A percentile compares a stretch with the other conserved stretches of the same genome.
Conservation (phyloP, 2,113 vertebrate genomes). For the Ammodytes marinus region DNA sequence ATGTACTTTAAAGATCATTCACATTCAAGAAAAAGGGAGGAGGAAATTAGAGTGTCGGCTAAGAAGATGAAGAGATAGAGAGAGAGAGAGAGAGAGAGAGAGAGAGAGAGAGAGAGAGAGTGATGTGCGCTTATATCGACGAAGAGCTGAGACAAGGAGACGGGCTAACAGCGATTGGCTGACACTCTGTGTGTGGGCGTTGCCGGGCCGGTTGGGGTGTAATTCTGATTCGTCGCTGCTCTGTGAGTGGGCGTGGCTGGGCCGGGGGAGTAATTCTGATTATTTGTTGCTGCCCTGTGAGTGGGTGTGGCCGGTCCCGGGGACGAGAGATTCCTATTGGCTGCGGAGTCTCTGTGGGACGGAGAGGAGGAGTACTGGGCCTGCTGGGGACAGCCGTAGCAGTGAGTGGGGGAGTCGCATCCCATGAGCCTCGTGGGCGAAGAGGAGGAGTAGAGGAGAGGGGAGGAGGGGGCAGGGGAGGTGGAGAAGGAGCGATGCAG, state of each 20-base stretch:
- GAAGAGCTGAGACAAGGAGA: constrained; percentile 87
- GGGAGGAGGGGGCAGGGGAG: constrained; percentile 89
- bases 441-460: constrained; percentile 86
- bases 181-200: constrained; percentile 80
- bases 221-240: constrained; percentile 73
- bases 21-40: constrained; percentile 15
- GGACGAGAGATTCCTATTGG: constrained; percentile 23
- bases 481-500: constrained; percentile 90
- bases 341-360: constrained; percentile 64
- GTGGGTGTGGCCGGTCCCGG: constrained; percentile 74
- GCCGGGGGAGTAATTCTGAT: constrained; percentile 72
- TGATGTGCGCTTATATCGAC: constrained; percentile 84
- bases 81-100: not conserved
- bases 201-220: constrained; percentile 68
- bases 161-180: constrained; percentile 77
- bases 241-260: constrained; percentile 77
- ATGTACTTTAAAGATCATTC: not conserved
- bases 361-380: constrained; percentile 86
- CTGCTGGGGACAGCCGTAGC: constrained; percentile 86
- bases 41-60: not conserved
- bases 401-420: constrained; percentile 87
- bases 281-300: constrained; percentile 71
- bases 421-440: not conserved
- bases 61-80: too few relatives aligned
- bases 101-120: not conserved